Conservation (phyloP, 2,888 invertebrate genomes). For the Onchidella celtica region DNA sequence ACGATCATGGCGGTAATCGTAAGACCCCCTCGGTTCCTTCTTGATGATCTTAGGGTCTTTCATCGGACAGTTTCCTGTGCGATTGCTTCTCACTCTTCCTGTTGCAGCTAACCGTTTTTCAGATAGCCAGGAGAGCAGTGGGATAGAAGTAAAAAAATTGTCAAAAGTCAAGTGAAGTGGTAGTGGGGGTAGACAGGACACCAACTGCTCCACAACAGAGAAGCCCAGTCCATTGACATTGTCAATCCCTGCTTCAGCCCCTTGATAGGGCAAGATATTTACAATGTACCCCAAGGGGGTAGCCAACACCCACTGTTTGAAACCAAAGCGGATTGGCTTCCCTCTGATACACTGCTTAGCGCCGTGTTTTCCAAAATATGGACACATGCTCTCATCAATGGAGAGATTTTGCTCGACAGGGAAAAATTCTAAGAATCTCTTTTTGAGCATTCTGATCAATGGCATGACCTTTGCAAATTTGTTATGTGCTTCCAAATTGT, state of each 20-base stretch:
- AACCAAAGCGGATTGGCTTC: constrained; percentile 63
- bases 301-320: constrained; percentile 56
- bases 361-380: constrained; percentile 72
- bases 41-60: background rate
- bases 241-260: constrained; percentile 24
- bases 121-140: background rate
- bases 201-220: background rate
- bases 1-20: background rate
- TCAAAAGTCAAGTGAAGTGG: background rate
- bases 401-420: constrained; percentile 36
- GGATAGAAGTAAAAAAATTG: background rate
- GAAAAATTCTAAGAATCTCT: constrained; percentile 42
- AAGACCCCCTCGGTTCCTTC: background rate
- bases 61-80: background rate
- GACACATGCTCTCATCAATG: constrained; percentile 76
- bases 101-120: background rate
- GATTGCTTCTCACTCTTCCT: background rate
- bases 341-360: constrained; percentile 58
- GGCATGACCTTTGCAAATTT: constrained; percentile 53
- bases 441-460: constrained; percentile 48
- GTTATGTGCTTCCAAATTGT: constrained; percentile 45
- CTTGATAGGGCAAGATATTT: constrained; percentile 51
- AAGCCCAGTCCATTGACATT: background rate
- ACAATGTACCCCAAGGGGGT: constrained; percentile 49
- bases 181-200: background rate